Base-by-base conservation (phyloP, 23 tunicate genomes). In the Diplosoma virens region DNA sequence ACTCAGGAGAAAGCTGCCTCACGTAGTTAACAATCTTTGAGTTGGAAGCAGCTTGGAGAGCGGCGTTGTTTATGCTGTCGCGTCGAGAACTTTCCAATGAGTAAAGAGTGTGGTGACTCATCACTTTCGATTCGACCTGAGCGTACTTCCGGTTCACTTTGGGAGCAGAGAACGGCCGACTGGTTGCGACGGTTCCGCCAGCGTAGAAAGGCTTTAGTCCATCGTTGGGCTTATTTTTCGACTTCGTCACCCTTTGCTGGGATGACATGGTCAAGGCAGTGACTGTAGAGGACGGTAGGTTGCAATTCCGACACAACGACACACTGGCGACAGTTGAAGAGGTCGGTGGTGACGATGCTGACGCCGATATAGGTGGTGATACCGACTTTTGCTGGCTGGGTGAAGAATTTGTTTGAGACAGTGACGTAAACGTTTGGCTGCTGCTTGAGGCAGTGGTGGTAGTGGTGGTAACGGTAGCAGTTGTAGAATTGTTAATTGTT, bases 81-180 rank as follows among this genome's bases (percentile, higher is more conserved):
- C 81, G 58, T 32, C 81, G 52, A 16, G 75, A 76, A 59, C 81
- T 82, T 47, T 82, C 87, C 45, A 75, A 32, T 29, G 81, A 25
- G 36, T 46, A 34, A 16, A 59, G n/a, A 67, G 59, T 61, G 29
- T 46, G 45, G 32, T 79, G 76, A 67, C 58, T 73, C 61, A 37
- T 33, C 6, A 82, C 76, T 27, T 67, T 59, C 33, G 87, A 75
- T 50, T 82, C 87, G 18, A 82, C 75, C 48, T 73, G 81, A 6
- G 87, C 75, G 67, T 82, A 82, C 64, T 86, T 86, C 0, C 84
- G 80, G 58, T 89, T 86, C 58, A 89, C 79, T 14, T 66, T 73
- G 6, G 96, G 96, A 18, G 96, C 96, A 0, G 96, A 89, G 52
- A 77, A 89, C 18, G 96, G 96, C 6, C 96, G 83, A 63, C 60